Conservation (phyloP, 2,797 vertebrate species). For the Buceros bicornis region DNA sequence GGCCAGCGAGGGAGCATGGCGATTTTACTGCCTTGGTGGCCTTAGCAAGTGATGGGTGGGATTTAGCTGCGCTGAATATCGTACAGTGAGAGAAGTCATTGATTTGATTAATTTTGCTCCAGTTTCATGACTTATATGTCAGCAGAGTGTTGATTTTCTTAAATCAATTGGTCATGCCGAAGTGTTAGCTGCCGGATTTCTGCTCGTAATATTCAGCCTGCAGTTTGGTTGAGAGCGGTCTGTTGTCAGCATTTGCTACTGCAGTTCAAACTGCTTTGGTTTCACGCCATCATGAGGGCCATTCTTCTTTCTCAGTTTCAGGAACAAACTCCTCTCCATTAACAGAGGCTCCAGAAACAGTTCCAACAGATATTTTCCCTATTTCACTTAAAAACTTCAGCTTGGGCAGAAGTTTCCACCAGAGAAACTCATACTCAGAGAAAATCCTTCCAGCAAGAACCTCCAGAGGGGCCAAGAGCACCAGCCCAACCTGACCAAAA, state of each 20-base stretch:
- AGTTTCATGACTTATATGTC: not conserved
- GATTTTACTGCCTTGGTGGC: not conserved
- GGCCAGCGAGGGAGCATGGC: not conserved
- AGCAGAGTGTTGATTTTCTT: constrained; percentile 20
- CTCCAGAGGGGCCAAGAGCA: not conserved
- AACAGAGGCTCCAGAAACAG: not conserved
- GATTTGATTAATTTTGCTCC: constrained; percentile 26
- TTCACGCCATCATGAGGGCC: not conserved
- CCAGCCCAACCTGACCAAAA: not conserved
- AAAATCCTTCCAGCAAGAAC: not conserved
- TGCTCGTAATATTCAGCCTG: not conserved
- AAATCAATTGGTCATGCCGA: not conserved
- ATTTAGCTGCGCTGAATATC: not conserved
- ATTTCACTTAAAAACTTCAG: not conserved
- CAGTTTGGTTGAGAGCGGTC: not conserved
- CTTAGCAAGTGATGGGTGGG: not conserved
- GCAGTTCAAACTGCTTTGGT: not conserved
- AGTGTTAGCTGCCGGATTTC: constrained; percentile 11
- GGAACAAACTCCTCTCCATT: not conserved
- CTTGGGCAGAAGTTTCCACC: not conserved
- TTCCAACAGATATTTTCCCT: not conserved
- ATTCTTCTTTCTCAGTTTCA: not conserved
- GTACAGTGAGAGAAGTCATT: not conserved
- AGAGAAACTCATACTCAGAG: not conserved
- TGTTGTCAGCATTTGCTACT: not conserved